A percentile compares a stretch with the other conserved stretches of the same genome.
Evolutionary conservation across 1,140 invertebrate genomes (phyloP).

Genomic region (Aleiodes sp.): DNA sequence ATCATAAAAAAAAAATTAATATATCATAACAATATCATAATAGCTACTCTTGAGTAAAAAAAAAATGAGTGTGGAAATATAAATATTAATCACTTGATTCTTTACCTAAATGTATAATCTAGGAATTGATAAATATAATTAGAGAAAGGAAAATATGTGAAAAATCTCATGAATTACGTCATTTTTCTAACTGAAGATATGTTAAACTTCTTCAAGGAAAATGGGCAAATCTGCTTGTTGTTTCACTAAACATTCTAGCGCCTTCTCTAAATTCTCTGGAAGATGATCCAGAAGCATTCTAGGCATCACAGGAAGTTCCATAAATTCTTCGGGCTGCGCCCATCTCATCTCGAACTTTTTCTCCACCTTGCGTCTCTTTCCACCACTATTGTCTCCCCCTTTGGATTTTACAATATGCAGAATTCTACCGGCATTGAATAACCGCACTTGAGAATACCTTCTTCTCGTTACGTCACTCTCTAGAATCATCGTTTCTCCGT

Average conservation of each 20-base stretch:
- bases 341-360: conserved; percentile 76
- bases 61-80: not conserved
- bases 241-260: conserved; percentile 70
- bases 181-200: conserved; percentile 25
- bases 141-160: conserved; percentile 2
- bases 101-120: not conserved
- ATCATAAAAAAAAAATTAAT: no score
- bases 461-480: conserved; percentile 74
- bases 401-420: conserved; percentile 76
- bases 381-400: conserved; percentile 44
- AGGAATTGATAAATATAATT: no score
- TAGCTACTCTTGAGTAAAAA: no score
- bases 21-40: no score
- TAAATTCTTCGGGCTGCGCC: conserved; percentile 79
- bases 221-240: conserved; percentile 57
- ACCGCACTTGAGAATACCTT: conserved; percentile 73
- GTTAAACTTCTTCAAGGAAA: conserved; percentile 46
- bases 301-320: conserved; percentile 79
- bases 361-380: conserved; percentile 52
- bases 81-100: not conserved
- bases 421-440: conserved; percentile 78
- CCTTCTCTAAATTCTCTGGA: conserved; percentile 75
- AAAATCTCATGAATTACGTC: not conserved
- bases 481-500: conserved; percentile 70
- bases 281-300: conserved; percentile 80